These are phyloP conservation scores for Drosophila macrospina DNA, from an alignment of 2,888 invertebrate species.

Conservation along the genomic window DNA sequence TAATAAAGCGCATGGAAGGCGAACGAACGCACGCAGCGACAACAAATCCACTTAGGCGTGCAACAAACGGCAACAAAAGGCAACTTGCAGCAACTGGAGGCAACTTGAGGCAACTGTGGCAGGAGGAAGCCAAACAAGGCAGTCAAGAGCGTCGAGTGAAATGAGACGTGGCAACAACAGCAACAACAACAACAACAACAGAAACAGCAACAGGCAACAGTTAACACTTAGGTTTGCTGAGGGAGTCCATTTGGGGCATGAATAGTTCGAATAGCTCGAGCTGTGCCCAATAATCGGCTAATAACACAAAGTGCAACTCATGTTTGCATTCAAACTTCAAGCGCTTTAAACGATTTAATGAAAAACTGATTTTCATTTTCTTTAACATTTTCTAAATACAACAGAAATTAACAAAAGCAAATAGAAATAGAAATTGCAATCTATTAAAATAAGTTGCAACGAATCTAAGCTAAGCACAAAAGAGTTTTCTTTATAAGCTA, in stretches of 20 bases:
- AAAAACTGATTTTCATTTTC: not conserved
- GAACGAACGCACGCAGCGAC: conserved; percentile 59
- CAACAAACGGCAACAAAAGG: conserved; percentile 31
- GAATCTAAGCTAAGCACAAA: no score
- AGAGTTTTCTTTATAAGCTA: no score
- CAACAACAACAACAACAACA: conserved; percentile 15
- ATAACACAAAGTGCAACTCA: conserved; percentile 23
- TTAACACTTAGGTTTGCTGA: not conserved
- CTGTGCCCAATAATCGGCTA: conserved; percentile 32
- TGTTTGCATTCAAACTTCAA: not conserved
- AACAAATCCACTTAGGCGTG: conserved; percentile 82
- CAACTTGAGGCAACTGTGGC: conserved; percentile 17
- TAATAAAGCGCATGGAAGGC: conserved; percentile 73
- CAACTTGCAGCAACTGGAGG: conserved; percentile 26
- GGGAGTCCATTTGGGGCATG: conserved; percentile 9
- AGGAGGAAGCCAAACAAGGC: conserved; percentile 68
- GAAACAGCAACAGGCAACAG: conserved; percentile 19
- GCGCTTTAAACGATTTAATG: not conserved
- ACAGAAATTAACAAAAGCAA: no score
- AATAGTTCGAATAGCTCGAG: not conserved
- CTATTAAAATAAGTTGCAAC: no score
- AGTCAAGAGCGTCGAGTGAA: conserved; percentile 52
- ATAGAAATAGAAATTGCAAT: no score
- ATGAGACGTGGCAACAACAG: conserved; percentile 50
- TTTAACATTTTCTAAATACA: no score